phyloP scores from a whole-genome alignment of 2,797 vertebrate species.

The Enoplosus armatus region DNA sequence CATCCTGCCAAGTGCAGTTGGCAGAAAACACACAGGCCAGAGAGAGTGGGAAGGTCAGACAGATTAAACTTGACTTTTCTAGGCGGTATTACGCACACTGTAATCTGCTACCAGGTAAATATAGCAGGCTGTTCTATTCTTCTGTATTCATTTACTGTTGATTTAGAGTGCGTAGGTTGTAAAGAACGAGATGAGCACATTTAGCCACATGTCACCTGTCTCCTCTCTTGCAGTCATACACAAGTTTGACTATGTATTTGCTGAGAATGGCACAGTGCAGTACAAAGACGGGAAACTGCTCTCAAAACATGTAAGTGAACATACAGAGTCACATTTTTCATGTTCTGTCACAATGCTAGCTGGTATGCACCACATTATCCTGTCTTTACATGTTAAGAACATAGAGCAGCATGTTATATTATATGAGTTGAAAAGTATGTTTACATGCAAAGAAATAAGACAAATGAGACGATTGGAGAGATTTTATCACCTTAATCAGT shows the following conservation, averaged over 20 bases:
- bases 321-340: neutral
- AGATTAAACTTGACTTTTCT: slow-evolving; percentile 36
- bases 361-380: neutral
- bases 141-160: neutral
- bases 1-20: neutral
- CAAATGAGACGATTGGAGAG: neutral
- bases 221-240: slow-evolving; percentile 88
- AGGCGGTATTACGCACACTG: slow-evolving; percentile 16
- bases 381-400: neutral
- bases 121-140: slow-evolving; percentile 4
- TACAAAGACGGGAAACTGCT: slow-evolving; percentile 95
- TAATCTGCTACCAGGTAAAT: slow-evolving; percentile 56
- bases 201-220: neutral
- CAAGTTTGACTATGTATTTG: slow-evolving; percentile 98
- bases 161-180: slow-evolving; percentile 9
- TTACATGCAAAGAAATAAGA: too few relatives aligned
- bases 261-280: slow-evolving; percentile 97
- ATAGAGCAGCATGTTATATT: neutral
- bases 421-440: too few relatives aligned
- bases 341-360: neutral
- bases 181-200: neutral
- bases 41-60: slow-evolving; percentile 25
- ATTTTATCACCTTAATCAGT: neutral
- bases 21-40: neutral
- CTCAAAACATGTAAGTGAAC: slow-evolving; percentile 91